Conservation (phyloP, 35 echinoderm and acorn worm species). For the Heliocidaris tuberculata region DNA sequence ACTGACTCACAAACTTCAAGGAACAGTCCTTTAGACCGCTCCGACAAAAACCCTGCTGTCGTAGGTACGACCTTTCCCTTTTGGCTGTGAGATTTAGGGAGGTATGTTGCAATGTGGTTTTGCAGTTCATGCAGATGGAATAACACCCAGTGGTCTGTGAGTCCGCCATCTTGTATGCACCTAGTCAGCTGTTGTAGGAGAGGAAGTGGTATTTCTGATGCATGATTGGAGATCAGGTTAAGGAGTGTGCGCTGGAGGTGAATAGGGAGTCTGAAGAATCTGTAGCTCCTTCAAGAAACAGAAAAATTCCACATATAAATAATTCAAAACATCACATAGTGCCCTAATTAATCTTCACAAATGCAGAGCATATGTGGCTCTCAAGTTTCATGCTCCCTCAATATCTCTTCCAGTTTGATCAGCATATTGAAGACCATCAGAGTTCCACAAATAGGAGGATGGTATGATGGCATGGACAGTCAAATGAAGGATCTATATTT, state of each 20-base stretch:
- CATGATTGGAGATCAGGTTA: conserved; percentile 28
- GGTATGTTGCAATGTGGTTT: conserved; percentile 22
- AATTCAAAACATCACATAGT: no score
- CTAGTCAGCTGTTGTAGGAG: conserved; percentile 25
- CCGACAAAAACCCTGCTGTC: neutral
- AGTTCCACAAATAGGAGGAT: no score
- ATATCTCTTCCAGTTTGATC: no score
- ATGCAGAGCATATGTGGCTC: no score
- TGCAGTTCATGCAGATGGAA: conserved; percentile 44
- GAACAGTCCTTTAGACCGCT: conserved; percentile 12
- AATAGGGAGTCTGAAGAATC: neutral
- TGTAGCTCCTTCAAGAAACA: neutral
- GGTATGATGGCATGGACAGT: no score
- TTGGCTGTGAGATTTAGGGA: neutral
- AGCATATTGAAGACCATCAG: no score
- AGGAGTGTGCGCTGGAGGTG: conserved; percentile 32
- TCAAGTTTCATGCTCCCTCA: no score
- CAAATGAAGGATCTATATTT: no score
- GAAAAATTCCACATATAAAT: neutral
- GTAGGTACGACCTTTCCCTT: neutral
- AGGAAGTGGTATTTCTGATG: conserved; percentile 43
- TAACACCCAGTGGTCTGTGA: conserved; percentile 34
- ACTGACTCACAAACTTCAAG: neutral
- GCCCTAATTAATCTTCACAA: no score
- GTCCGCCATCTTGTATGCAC: neutral